Evolutionary conservation across 2,113 vertebrate species (phyloP), one percentile per base, ranked within the genome.

Genomic region (Anser cygnoides): DNA sequence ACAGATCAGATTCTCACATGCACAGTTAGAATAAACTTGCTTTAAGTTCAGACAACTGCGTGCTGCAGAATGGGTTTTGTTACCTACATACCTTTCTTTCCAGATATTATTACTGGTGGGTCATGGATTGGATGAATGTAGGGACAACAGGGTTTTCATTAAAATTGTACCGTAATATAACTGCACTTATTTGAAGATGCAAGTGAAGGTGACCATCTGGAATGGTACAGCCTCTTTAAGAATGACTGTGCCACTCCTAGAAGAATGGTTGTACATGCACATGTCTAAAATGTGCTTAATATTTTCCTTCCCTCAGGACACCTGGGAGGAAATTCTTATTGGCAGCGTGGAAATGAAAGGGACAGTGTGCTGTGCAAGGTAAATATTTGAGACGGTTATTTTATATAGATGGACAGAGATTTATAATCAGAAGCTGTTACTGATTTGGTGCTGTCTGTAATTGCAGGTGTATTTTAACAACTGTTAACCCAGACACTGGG

Each of bases 401-500:
- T 90, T 83, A 43, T 37, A 7, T 13, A 74, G 43, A 54, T 28
- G 5, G 8, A 18, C 21, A 90, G 41, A 66, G 19, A 62, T 80
- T 67, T 80, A 7, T 80, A 26, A 28, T 55, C 58, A 82, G 73
- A 65, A 93, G 44, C 33, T 2, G 0, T 89, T 58, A 54, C 5
- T 92, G 55, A 81, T 61, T 83, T 88, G 55, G 29, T 4, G 2
- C 46, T 78, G 21, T 68, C 59, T 93, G 12, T 79, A 84, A 1
- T 96, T 92, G 75, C 96, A 99, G 99, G 88, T 99, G 99, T 93
- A 54, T 99, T 94, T 93, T 99, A 83, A 99, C 99, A 66, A 99
- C 99, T 0, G 98, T 99, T 86, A 98, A 99, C 97, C 99, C 99
- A 26, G 98, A 99, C 92, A 99, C 99, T 2, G 99, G 99, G 10